Evolutionary conservation across 2,113 vertebrate genomes (phyloP).

Genomic region (Oceanites oceanicus): DNA sequence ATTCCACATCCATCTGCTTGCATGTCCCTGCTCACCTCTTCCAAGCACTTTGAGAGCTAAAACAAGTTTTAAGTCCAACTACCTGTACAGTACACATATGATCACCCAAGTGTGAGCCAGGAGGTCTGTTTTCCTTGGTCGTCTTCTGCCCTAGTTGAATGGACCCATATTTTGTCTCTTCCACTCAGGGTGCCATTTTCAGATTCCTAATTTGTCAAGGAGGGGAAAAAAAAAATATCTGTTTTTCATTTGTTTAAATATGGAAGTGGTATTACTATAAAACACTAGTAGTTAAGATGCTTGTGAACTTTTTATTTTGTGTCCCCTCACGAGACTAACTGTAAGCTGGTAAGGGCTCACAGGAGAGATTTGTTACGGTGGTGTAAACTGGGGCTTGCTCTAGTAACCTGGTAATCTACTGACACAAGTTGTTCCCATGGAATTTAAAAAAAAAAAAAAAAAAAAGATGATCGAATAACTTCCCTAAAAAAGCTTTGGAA

Average conservation of each 20-base stretch:
- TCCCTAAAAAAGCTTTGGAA: neutral
- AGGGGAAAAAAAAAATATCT: no score
- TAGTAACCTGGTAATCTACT: neutral
- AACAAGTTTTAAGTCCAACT: neutral
- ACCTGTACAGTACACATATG: accelerated
- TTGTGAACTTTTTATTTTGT: neutral
- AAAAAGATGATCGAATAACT: neutral
- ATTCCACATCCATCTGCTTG: neutral
- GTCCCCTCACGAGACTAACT: neutral
- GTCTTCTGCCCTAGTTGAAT: neutral
- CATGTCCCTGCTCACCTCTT: neutral
- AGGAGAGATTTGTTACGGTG: neutral
- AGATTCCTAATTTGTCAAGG: neutral
- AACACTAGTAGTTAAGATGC: neutral
- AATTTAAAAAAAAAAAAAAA: neutral
- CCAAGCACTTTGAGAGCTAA: neutral
- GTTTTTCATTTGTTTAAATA: neutral
- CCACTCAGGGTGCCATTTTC: accelerated
- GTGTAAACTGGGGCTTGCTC: neutral
- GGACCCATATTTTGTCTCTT: neutral
- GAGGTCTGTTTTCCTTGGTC: neutral
- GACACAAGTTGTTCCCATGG: neutral
- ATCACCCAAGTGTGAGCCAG: neutral
- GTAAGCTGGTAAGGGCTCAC: neutral
- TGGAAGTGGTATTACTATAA: neutral